phyloP scores from a whole-genome alignment of 1,140 invertebrate genomes.

The Thereuonema tuberculata region DNA sequence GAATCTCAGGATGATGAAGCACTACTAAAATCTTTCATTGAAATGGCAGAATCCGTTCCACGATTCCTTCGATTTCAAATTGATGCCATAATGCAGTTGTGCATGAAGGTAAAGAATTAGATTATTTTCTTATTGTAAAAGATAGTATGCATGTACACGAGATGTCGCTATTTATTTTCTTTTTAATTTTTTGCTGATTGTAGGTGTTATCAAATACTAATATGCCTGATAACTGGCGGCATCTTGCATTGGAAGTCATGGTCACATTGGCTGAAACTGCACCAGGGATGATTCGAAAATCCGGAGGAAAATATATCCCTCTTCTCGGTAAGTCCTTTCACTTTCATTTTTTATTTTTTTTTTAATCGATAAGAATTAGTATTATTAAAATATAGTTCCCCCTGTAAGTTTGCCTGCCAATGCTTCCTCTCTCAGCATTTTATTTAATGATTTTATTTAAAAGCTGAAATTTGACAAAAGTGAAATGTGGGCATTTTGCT shows the following conservation, averaged over 20 bases:
- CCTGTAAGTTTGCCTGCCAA: too few relatives aligned
- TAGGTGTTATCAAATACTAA: conserved; percentile 51
- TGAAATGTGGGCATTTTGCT: too few relatives aligned
- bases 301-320: conserved; percentile 58
- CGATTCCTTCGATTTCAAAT: conserved; percentile 81
- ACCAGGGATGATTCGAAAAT: conserved; percentile 87
- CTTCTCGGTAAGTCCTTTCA: conserved; percentile 19
- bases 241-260: conserved; percentile 82
- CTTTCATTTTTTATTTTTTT: too few relatives aligned
- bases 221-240: conserved; percentile 69
- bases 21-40: conserved; percentile 79
- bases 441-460: too few relatives aligned
- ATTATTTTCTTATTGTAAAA: not conserved
- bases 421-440: too few relatives aligned
- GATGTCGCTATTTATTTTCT: not conserved
- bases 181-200: not conserved
- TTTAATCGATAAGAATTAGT: too few relatives aligned
- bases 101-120: conserved; percentile 54
- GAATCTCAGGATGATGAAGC: conserved; percentile 76
- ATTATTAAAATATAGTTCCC: too few relatives aligned
- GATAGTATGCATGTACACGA: not conserved
- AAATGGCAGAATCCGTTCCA: conserved; percentile 80
- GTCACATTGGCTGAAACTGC: conserved; percentile 90
- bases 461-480: too few relatives aligned
- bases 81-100: conserved; percentile 74